These are phyloP conservation scores for Acanthurus lineatus DNA, from an alignment of 2,797 vertebrate genomes.

Conservation along the genomic window DNA sequence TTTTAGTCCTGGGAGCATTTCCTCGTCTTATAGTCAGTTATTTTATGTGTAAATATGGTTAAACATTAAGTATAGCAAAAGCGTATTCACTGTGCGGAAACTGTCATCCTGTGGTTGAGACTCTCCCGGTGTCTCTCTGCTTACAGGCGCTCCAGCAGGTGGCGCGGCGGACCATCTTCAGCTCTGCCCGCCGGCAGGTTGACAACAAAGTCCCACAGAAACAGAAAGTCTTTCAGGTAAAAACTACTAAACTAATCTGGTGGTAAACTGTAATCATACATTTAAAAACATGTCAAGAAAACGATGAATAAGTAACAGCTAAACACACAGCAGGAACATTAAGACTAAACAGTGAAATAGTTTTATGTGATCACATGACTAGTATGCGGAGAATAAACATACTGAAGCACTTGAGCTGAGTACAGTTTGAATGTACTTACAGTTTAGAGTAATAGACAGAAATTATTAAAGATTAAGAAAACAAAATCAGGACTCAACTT, in stretches of 20 bases:
- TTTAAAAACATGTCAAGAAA: no score
- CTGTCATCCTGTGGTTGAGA: background rate
- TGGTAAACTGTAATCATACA: no score
- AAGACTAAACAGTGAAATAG: no score
- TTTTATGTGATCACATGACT: no score
- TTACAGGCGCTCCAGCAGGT: constrained; percentile 87
- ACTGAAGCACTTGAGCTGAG: no score
- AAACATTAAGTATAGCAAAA: accelerated
- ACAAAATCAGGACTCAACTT: no score
- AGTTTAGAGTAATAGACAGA: no score
- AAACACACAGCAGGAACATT: no score
- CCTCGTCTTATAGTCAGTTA: accelerated
- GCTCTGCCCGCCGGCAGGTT: constrained; percentile 84
- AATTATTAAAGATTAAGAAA: no score
- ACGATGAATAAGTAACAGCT: no score
- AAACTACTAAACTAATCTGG: background rate
- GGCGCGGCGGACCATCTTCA: constrained; percentile 87
- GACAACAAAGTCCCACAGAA: constrained; percentile 88
- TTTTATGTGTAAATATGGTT: accelerated
- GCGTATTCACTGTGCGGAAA: accelerated
- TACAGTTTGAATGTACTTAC: no score
- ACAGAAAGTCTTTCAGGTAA: constrained; percentile 95
- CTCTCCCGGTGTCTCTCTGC: background rate
- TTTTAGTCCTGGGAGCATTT: accelerated
- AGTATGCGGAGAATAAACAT: no score